phyloP scores from a whole-genome alignment of 2,888 invertebrate species.

The Aporophyla nigra region DNA sequence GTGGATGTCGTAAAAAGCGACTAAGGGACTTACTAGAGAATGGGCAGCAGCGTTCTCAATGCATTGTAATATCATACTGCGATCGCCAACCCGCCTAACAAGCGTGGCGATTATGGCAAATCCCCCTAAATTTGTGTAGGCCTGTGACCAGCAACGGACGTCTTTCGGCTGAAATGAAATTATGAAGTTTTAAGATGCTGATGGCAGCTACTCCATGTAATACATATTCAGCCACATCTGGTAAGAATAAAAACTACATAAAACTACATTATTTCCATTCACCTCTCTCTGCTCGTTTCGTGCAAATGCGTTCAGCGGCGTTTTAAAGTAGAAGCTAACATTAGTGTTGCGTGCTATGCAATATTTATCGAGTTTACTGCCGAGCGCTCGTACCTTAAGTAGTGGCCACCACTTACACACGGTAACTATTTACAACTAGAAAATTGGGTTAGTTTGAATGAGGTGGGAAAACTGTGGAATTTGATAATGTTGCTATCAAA shows the following conservation, averaged over 20 bases:
- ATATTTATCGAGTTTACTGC: conserved; percentile 49
- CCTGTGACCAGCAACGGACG: too few species aligned
- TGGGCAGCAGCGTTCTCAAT: too few species aligned
- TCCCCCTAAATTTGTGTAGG: too few species aligned
- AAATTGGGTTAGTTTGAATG: conserved; percentile 46
- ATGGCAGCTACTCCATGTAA: not conserved
- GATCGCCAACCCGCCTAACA: too few species aligned
- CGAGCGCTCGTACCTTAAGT: conserved; percentile 14
- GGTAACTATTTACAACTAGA: conserved; percentile 25
- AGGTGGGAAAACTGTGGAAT: conserved; percentile 1
- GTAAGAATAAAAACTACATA: not conserved
- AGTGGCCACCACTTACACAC: conserved; percentile 16
- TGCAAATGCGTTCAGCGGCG: conserved; percentile 33
- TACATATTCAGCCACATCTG: not conserved
- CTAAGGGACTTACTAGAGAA: too few species aligned
- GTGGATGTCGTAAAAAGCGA: too few species aligned
- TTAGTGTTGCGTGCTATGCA: conserved; percentile 59
- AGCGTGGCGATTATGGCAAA: too few species aligned
- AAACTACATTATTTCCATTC: conserved; percentile 11
- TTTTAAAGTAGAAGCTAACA: conserved; percentile 45
- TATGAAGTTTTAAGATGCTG: not conserved
- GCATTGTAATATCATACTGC: too few species aligned
- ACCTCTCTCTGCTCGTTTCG: conserved; percentile 20
- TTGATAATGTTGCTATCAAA: not conserved
- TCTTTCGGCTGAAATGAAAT: too few species aligned